Conservation (phyloP, 2,113 vertebrate species). For the Poeciliopsis retropinna region DNA sequence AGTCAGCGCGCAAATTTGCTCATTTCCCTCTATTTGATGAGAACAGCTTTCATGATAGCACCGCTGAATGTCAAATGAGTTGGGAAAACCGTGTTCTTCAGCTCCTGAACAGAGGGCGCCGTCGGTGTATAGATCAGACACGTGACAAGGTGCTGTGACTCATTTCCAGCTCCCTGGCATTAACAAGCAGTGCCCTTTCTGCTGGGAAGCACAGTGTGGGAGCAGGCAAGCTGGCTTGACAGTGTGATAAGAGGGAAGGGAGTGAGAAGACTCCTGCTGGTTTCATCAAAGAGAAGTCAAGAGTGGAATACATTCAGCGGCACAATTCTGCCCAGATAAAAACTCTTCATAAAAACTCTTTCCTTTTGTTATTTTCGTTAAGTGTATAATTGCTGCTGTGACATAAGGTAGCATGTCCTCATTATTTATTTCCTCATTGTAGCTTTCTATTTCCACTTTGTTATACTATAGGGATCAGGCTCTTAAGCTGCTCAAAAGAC, state of each 20-base stretch:
- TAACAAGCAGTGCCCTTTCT: constrained; percentile 75
- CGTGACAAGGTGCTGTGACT: constrained; percentile 71
- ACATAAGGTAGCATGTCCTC: constrained; percentile 15
- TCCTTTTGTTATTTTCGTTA: constrained; percentile 58
- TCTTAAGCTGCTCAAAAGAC: background rate
- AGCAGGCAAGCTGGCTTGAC: constrained; percentile 61
- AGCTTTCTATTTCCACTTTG: constrained; percentile 8
- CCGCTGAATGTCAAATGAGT: constrained; percentile 62
- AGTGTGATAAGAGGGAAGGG: constrained; percentile 60
- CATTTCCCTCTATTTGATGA: constrained; percentile 49
- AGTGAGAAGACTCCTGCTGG: constrained; percentile 64
- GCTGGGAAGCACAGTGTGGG: constrained; percentile 58
- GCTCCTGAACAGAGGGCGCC: constrained; percentile 47
- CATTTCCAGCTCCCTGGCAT: constrained; percentile 72
- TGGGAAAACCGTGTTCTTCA: constrained; percentile 54
- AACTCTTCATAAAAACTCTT: constrained; percentile 51
- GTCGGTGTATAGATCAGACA: constrained; percentile 48
- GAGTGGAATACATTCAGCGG: constrained; percentile 50
- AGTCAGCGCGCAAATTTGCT: constrained; percentile 37
- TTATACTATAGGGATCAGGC: background rate
- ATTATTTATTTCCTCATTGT: constrained; percentile 16
- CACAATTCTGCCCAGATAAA: constrained; percentile 55
- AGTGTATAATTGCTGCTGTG: constrained; percentile 55
- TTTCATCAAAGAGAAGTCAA: constrained; percentile 68
- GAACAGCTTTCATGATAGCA: constrained; percentile 55